Evolutionary conservation across 1,140 invertebrate species (phyloP), one percentile per base, ranked within the genome.

Genomic region (Aphelinus atriplicis): DNA sequence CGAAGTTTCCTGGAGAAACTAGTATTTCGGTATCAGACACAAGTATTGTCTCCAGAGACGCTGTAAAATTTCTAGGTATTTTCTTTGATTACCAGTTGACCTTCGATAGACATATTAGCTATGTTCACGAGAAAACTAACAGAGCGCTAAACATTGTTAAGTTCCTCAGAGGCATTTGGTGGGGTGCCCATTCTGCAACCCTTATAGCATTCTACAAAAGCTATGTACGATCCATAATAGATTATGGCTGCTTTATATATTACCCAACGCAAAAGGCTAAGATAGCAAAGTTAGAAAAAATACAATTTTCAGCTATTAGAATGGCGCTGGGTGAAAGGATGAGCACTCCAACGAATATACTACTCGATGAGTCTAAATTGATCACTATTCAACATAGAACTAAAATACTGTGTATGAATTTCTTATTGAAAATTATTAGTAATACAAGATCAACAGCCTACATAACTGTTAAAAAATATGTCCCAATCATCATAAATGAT

Each of bases 131-230:
- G 10, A 69, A 42, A 58, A 46, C 7, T 46, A 57, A 51, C 3
- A 56, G 50, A 2, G 2, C 55, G 3, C 47, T 69, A n/a, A 69
- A 69, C 47, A 69, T 69, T 47, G 1, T 69, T 45, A 69, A 69
- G 47, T 56, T 47, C 7, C 48, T 69, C 46, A 9, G 55, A 3
- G 66, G 66, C 3, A 46, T n/a, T 4, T 57, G 50, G 26, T 69
- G 55, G 66, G 66, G 55, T 3, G 42, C 26, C 68, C 68, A 26
- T 26, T 0, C 26, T 26, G 26, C 26, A 26, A 26, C 26, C 26
- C 26, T 26, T 26, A 26, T 0, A 26, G 26, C 26, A 26, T 26
- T 26, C 26, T 26, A 26, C 26, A 26, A 26, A 26, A 26, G 26
- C 26, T 26, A 26, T 26, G 0, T 26, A 26, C 26, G 26, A 26